Evolutionary conservation across 2,113 vertebrate species (phyloP).

Genomic region (Istiophorus platypterus): DNA sequence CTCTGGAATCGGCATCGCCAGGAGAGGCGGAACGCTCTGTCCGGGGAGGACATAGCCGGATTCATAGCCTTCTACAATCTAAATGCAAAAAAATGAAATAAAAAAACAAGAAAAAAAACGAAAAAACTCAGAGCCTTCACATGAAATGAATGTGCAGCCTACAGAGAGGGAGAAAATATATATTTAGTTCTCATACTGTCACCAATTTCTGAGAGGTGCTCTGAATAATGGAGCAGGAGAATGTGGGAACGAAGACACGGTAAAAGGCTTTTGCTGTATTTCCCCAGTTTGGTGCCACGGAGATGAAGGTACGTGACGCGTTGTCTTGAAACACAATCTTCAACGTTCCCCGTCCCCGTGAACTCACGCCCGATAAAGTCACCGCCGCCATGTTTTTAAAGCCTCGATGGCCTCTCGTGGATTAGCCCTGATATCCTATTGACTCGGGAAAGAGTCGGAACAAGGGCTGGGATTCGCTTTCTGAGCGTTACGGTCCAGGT

Average conservation of each 20-base stretch:
- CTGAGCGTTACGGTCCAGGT: not conserved
- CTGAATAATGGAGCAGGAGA: constrained; percentile 77
- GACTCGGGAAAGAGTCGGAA: not conserved
- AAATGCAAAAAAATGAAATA: too few species aligned
- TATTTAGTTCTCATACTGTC: constrained; percentile 64
- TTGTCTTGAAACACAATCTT: constrained; percentile 32
- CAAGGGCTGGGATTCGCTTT: not conserved
- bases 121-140: constrained; percentile 6
- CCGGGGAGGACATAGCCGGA: not conserved
- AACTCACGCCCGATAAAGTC: not conserved
- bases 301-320: constrained; percentile 46
- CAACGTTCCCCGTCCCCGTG: constrained; percentile 3
- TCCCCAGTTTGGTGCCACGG: constrained; percentile 59
- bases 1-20: constrained; percentile 12
- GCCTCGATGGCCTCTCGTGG: constrained; percentile 14
- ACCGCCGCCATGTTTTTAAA: constrained; percentile 12
- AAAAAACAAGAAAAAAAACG: not conserved
- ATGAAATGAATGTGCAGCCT: constrained; percentile 31
- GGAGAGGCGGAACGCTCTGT: constrained; percentile 27
- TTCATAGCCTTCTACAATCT: too few species aligned
- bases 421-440: constrained; percentile 5
- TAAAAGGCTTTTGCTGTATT: constrained; percentile 83
- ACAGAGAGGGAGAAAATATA: constrained; percentile 38
- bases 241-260: constrained; percentile 41
- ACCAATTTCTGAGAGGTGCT: constrained; percentile 37